Conservation (phyloP, 2,113 vertebrate species). For the Ellobius talpinus region DNA sequence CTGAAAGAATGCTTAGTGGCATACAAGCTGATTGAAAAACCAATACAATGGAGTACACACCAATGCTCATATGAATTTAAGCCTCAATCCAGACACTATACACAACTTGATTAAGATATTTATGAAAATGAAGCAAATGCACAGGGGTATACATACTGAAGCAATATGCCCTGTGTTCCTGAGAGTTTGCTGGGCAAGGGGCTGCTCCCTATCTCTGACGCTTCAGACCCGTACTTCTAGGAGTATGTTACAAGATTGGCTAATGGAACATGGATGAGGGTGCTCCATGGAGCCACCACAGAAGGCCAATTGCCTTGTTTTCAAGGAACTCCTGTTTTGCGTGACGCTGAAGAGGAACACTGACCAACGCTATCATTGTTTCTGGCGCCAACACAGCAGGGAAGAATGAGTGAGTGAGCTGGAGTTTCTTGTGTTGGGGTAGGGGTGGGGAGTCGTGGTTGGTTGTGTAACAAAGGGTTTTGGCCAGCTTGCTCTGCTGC, state of each 20-base stretch:
- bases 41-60: neutral
- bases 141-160: neutral
- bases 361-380: neutral
- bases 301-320: neutral
- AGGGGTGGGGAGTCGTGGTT: neutral
- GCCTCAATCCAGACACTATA: neutral
- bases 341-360: neutral
- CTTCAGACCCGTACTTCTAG: neutral
- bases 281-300: neutral
- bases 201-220: neutral
- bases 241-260: neutral
- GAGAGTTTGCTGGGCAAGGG: neutral
- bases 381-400: neutral
- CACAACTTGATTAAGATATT: conserved; percentile 2
- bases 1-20: conserved; percentile 16
- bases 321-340: neutral
- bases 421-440: neutral
- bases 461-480: neutral
- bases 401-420: neutral
- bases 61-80: conserved; percentile 18
- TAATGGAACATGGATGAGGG: neutral
- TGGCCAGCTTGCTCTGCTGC: neutral
- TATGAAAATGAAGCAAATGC: neutral
- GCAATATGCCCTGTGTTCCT: neutral
- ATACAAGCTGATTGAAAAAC: conserved; percentile 2